Base-by-base conservation (phyloP, 1,140 invertebrate genomes). In the Drosophila tsacasi region DNA sequence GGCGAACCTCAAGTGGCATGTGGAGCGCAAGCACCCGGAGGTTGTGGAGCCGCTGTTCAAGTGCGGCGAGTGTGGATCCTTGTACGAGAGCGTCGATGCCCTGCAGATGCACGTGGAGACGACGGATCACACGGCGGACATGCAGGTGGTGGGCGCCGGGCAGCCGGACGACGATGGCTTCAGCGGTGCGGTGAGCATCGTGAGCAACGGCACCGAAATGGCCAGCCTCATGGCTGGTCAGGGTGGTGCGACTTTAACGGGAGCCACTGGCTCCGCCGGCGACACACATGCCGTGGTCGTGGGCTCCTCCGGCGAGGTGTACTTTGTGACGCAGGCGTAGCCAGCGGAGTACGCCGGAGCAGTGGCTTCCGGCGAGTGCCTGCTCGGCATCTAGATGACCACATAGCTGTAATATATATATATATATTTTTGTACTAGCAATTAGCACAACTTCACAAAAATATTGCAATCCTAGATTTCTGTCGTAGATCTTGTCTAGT, bases 241-340 rank as follows among this genome's bases (percentile, higher is more conserved):
- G 32, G 50, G 64, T 2, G 47, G 74, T 23, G 46, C 81, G 3
- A 64, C 85, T 0, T 23, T 71, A 21, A 32, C 15, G 23, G 44
- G 2, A 30, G 71, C 15, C 37, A 47, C 55, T 9, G 40, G 59
- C 21, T 67, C 49, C 4, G 23, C 81, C n/a, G 66, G 66, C 35
- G 77, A 91, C 55, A 86, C 81, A 21, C 84, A 84, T 64, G 78
- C 81, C 39, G 76, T 83, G 21, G 86, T 91, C 5, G 82, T 90
- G 12, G 86, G 85, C 37, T 82, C 85, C 17, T 71, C 86, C 12
- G 89, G 89, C 9, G 89, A 91, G 52, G 83, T 91, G 47, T 91
- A 85, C 52, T 89, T 91, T 55, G 89, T 91, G 60, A 91, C 89
- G 89, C 89, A 91, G 72, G 89, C 89, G 89, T 91, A 91, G 89